phyloP scores from a whole-genome alignment of 1,140 invertebrate species.

The Ctenoplectra terminalis region DNA sequence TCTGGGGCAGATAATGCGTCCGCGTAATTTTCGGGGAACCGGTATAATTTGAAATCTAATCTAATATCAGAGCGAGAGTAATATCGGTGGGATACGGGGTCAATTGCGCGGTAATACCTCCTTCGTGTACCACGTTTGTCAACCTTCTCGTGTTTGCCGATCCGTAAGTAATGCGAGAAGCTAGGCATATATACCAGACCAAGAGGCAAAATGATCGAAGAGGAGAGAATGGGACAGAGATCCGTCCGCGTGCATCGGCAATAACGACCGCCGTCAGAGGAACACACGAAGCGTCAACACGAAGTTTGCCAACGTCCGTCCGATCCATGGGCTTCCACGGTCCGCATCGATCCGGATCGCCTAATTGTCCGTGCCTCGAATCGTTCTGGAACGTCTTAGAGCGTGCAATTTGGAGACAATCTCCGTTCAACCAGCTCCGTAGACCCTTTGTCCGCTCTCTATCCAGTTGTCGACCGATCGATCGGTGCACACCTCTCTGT shows the following conservation, averaged over 20 bases:
- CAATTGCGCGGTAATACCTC: conserved; percentile 66
- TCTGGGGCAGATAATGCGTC: not conserved
- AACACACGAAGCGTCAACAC: conserved; percentile 47
- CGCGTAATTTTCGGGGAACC: conserved; percentile 42
- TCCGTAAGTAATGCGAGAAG: conserved; percentile 64
- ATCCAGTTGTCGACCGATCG: conserved; percentile 20
- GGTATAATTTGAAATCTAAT: conserved; percentile 62
- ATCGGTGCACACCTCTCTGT: not conserved
- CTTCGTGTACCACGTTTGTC: conserved; percentile 61
- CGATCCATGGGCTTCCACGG: conserved; percentile 30
- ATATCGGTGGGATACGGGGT: conserved; percentile 49
- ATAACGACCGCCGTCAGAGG: conserved; percentile 21
- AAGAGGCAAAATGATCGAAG: not conserved
- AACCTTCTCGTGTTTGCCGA: conserved; percentile 67
- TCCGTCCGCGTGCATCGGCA: conserved; percentile 20
- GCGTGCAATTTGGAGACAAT: conserved; percentile 47
- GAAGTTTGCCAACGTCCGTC: conserved; percentile 51
- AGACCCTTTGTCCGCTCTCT: conserved; percentile 18
- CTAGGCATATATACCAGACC: conserved; percentile 8
- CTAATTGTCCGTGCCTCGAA: conserved; percentile 57
- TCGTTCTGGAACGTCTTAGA: conserved; percentile 42
- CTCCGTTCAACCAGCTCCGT: conserved; percentile 9
- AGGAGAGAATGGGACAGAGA: not conserved
- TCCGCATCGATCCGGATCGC: conserved; percentile 47
- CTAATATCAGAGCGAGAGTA: conserved; percentile 58